phyloP scores from a whole-genome alignment of 2,113 vertebrate species.

The Nibea coibor region DNA sequence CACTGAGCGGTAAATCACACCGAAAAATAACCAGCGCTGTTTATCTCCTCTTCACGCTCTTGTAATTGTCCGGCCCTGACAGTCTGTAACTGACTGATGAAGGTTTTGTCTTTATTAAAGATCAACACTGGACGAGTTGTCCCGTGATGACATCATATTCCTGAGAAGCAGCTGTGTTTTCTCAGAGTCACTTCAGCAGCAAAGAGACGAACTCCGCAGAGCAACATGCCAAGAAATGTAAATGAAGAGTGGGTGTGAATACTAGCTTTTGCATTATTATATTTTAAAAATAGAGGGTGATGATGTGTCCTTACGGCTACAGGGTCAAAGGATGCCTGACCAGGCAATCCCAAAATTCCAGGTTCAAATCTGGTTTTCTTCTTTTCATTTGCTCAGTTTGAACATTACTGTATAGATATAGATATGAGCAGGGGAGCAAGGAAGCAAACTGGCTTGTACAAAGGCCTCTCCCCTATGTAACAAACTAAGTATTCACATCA shows the following conservation, averaged over 20 bases:
- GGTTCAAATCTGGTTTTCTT: background rate
- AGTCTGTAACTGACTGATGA: constrained; percentile 65
- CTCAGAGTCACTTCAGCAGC: constrained; percentile 90
- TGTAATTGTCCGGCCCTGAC: constrained; percentile 43
- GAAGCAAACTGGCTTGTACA: background rate
- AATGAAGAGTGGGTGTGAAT: constrained; percentile 44
- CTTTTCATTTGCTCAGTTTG: background rate
- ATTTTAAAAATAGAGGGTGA: constrained; percentile 19
- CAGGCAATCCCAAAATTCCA: constrained; percentile 10
- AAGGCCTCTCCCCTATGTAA: background rate
- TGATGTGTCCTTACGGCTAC: background rate
- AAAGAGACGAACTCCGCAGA: constrained; percentile 80
- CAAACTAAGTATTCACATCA: too few species aligned
- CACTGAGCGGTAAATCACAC: background rate
- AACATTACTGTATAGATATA: background rate
- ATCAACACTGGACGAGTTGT: constrained; percentile 82
- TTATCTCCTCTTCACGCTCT: constrained; percentile 42
- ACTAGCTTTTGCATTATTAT: constrained; percentile 18
- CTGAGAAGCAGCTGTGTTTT: constrained; percentile 91
- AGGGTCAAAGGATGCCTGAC: background rate
- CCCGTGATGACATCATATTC: constrained; percentile 89
- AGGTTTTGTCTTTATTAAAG: constrained; percentile 79
- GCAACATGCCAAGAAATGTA: constrained; percentile 81
- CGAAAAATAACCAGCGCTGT: constrained; percentile 27
- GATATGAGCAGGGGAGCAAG: background rate